Base-by-base conservation (phyloP, 2,888 invertebrate species). In the Pherbina coryleti region DNA sequence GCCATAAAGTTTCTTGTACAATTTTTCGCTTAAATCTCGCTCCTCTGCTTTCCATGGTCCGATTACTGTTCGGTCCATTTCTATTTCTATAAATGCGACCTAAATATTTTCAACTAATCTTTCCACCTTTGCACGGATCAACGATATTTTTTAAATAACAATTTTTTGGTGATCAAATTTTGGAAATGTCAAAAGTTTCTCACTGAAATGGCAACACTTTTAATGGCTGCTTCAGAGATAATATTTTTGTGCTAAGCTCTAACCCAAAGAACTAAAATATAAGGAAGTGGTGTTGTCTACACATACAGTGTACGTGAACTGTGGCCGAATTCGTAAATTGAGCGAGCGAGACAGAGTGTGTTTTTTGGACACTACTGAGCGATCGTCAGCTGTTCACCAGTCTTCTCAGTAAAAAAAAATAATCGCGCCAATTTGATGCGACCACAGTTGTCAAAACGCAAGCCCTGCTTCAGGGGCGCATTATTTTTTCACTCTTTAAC, bases 11-110 rank as follows among this genome's bases (percentile, higher is more conserved):
- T 86, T 87, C 19, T 82, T 82, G 74, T 86, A 82, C 3, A 89
- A 82, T 57, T 84, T 84, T 22, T 87, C 88, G 51, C 88, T 84
- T 3, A 86, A 81, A 22, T 88, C 88, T 70, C 87, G 88, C 76
- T 89, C 89, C 78, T 89, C 89, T 0, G 87, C 89, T 69, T 86
- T 89, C 82, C 86, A 87, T 0, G 85, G 85, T 37, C 86, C 87
- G 19, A 89, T 86, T 1, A 85, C 79, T 31, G 86, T 86, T 11
- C 88, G 86, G 80, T 89, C 88, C 87, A 88, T 89, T 28, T 9
- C 25, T 55, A 2, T 60, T 60, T 60, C 19, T 5, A 2, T 19
- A 55, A 19, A 55, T 9, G 11, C 14, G 25, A 8, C 11, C 25
- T 5, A 60, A 60, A 60, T 11, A 25, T 60, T 3, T 11, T 11